Base-by-base conservation (phyloP, 1,140 invertebrate species). In the Coboldia fuscipes region DNA sequence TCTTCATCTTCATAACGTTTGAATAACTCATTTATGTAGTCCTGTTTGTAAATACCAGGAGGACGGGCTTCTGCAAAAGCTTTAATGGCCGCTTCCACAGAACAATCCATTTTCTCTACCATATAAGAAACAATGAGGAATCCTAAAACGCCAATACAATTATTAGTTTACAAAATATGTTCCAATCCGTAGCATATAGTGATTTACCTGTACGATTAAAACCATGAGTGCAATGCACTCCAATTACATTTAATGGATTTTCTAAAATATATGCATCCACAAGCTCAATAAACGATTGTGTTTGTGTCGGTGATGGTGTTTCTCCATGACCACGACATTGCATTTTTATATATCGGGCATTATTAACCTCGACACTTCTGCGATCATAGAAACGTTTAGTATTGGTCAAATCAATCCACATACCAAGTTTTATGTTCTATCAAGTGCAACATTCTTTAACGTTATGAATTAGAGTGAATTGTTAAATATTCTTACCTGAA, bases 211-310 rank as follows among this genome's bases (percentile, higher is more conserved):
- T 97, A 44, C 96, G 65, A 57, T 99, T 99, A 49, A 97, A 99
- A 0, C 94, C 96, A 64, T 99, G 94, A 1, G 94, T 99, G 50
- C 94, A 99, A 54, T 99, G 96, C 20, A 99, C 79, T 30, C 74
- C 86, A 40, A 93, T 78, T 13, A 75, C 59, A 44, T 86, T 68
- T 37, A 82, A 51, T 3, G 85, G 84, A 54, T 78, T 59, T 43
- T 84, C 62, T n/a, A 60, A 56, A 18, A 89, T 73, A 44, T 88
- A 93, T 31, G 69, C 69, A 22, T 66, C 63, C 38, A 85, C 85
- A 24, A 86, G 47, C 39, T 72, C 51, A 27, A 89, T 70, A 54
- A 96, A 96, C 18, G 61, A 57, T 45, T 62, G 61, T 1, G 74
- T 79, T 54, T 90, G 83, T 18, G 90, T 79, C 23, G 41, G 38